A percentile compares a stretch with the other conserved stretches of the same genome.
These are phyloP conservation scores for Cariama cristata DNA, from an alignment of 2,113 vertebrate genomes.

Conservation along the genomic window DNA sequence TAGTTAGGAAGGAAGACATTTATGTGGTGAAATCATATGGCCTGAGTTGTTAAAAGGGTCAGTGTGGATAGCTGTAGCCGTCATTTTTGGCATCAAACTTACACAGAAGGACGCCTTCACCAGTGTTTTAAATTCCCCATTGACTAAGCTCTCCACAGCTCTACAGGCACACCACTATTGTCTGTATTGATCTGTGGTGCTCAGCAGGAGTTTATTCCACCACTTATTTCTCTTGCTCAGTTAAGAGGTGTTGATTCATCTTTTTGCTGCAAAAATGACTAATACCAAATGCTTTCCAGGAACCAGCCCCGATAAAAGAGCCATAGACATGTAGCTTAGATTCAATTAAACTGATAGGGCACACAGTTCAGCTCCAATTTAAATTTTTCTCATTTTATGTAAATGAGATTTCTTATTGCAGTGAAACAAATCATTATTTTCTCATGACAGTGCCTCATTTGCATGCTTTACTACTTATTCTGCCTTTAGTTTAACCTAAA, in stretches of 20 bases:
- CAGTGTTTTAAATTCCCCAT: background rate
- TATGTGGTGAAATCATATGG: background rate
- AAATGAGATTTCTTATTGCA: constrained; percentile 40
- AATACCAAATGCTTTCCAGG: constrained; percentile 45
- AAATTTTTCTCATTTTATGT: constrained; percentile 60
- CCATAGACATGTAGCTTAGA: background rate
- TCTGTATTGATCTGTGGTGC: background rate
- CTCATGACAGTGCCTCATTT: constrained; percentile 17
- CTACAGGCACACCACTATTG: background rate
- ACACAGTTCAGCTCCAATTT: constrained; percentile 45
- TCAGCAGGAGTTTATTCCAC: background rate
- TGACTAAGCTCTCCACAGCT: background rate
- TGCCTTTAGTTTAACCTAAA: constrained; percentile 10
- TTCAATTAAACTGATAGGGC: constrained; percentile 49
- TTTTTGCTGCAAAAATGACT: constrained; percentile 22
- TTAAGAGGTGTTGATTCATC: background rate
- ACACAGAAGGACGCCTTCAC: background rate
- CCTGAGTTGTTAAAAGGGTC: background rate
- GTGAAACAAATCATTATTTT: constrained; percentile 32
- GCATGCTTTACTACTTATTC: background rate
- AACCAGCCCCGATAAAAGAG: constrained; percentile 14
- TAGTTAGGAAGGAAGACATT: background rate
- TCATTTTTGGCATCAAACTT: background rate
- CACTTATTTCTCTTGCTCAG: background rate
- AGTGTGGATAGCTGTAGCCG: background rate